phyloP scores from a whole-genome alignment of 2,113 vertebrate species.

The Halichoerus grypus region DNA sequence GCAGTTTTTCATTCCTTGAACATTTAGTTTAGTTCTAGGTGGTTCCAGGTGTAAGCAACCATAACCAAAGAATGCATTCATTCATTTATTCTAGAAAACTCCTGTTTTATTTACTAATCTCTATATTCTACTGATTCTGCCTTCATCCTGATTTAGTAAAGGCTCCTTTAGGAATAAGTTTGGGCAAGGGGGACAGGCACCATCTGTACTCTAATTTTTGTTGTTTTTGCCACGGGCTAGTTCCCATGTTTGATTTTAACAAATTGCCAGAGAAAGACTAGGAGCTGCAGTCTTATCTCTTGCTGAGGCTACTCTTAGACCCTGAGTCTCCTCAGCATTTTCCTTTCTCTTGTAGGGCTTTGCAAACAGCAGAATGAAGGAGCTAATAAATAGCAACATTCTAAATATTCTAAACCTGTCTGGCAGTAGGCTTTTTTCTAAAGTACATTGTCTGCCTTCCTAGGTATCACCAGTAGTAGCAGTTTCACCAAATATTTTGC shows the following conservation, averaged over 20 bases:
- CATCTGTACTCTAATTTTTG: neutral
- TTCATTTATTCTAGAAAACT: neutral
- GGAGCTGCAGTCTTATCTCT: neutral
- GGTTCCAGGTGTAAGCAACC: neutral
- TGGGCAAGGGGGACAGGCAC: neutral
- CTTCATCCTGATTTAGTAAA: neutral
- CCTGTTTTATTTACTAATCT: neutral
- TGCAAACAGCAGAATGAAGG: neutral
- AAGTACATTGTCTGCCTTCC: neutral
- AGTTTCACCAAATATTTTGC: neutral
- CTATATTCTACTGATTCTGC: neutral
- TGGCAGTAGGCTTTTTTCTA: neutral
- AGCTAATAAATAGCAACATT: neutral
- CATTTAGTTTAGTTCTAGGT: neutral
- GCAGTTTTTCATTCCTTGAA: neutral
- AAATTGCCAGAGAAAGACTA: neutral
- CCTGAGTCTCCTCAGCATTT: neutral
- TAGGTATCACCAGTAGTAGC: neutral
- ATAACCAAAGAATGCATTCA: neutral
- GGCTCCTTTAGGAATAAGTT: neutral
- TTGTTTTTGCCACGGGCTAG: neutral
- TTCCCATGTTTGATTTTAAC: neutral
- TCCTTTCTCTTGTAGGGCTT: neutral
- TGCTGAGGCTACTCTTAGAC: neutral
- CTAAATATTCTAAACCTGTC: neutral